Evolutionary conservation across 2,888 invertebrate genomes (phyloP).

Genomic region (Dorcus hopei): DNA sequence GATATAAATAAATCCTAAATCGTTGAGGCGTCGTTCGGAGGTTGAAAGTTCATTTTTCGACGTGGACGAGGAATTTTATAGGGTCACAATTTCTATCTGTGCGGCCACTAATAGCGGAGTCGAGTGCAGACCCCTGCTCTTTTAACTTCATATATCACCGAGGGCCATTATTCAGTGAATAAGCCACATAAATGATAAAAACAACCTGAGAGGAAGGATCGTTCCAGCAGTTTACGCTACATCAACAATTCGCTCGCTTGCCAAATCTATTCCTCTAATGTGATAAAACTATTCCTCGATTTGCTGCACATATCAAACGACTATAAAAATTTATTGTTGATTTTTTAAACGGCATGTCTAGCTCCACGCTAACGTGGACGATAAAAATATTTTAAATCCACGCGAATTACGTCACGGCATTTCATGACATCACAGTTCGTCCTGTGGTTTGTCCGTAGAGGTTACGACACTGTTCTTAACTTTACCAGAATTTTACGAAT

Average conservation of each 20-base stretch:
- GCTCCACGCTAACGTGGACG: too few species aligned
- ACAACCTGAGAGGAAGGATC: slow-evolving; percentile 17
- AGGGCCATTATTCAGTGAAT: slow-evolving; percentile 14
- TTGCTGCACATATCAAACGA: too few species aligned
- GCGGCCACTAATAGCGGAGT: slow-evolving; percentile 12
- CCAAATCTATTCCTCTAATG: background rate
- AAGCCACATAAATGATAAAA: slow-evolving; percentile 18
- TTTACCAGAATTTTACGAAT: too few species aligned
- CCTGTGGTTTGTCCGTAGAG: too few species aligned
- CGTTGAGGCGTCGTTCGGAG: background rate
- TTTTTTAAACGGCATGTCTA: too few species aligned
- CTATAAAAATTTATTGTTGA: too few species aligned
- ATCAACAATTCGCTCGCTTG: slow-evolving; percentile 16
- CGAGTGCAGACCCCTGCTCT: slow-evolving; percentile 16
- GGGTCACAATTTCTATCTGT: slow-evolving; percentile 13
- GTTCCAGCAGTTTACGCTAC: slow-evolving; percentile 15
- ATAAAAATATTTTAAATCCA: too few species aligned
- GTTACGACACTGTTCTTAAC: too few species aligned
- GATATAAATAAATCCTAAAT: too few species aligned
- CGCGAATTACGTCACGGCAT: too few species aligned
- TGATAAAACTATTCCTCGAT: too few species aligned
- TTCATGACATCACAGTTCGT: too few species aligned
- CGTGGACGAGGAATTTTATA: slow-evolving; percentile 10
- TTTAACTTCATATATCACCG: slow-evolving; percentile 14
- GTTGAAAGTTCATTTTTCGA: slow-evolving; percentile 9